Conservation (phyloP, 2,888 invertebrate genomes). For the Neelides folsomi region DNA sequence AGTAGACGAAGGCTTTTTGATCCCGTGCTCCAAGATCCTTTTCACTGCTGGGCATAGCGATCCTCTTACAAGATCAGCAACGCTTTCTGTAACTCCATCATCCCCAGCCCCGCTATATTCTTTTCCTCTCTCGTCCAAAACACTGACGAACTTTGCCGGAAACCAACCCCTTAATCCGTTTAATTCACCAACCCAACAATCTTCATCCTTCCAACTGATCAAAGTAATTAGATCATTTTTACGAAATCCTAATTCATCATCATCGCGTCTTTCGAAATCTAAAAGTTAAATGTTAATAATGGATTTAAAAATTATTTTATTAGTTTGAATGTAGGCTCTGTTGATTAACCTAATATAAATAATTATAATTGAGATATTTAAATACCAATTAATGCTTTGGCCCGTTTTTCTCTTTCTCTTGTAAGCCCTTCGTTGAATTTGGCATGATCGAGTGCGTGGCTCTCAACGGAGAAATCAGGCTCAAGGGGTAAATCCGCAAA, state of each 20-base stretch:
- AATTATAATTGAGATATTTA: background rate
- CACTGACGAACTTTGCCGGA: conserved; percentile 89
- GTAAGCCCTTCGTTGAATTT: conserved; percentile 39
- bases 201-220: conserved; percentile 91
- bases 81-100: conserved; percentile 90
- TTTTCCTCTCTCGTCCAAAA: conserved; percentile 88
- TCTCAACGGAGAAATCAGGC: conserved; percentile 91
- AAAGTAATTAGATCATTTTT: conserved; percentile 98
- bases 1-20: conserved; percentile 56
- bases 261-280: conserved; percentile 96
- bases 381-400: conserved; percentile 73
- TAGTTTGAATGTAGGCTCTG: too few species aligned
- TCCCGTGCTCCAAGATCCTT: conserved; percentile 85
- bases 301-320: too few species aligned
- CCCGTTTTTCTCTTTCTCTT: conserved; percentile 57
- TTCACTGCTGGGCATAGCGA: conserved; percentile 85
- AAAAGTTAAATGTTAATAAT: conserved; percentile 35
- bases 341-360: too few species aligned
- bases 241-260: conserved; percentile 93
- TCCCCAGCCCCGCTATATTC: conserved; percentile 86
- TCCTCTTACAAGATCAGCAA: conserved; percentile 91
- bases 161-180: conserved; percentile 89
- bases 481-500: conserved; percentile 55
- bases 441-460: conserved; percentile 85
- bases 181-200: conserved; percentile 95